phyloP scores from a whole-genome alignment of 1,140 invertebrate species.

The Drosophila obscura region DNA sequence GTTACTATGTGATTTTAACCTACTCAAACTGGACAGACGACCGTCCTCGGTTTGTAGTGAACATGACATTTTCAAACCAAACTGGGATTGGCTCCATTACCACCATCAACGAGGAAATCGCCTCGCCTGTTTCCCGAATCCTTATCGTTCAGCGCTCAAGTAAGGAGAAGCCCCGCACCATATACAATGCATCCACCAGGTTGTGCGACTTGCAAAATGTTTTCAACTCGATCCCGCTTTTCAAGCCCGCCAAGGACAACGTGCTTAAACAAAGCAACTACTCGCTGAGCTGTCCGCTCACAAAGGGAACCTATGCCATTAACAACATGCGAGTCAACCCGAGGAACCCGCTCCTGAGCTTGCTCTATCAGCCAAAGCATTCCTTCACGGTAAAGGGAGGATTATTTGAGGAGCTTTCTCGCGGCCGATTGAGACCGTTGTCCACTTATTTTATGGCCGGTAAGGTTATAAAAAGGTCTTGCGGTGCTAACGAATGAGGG shows the following conservation, averaged over 20 bases:
- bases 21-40: constrained; percentile 69
- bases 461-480: constrained; percentile 50
- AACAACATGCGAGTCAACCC: constrained; percentile 63
- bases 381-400: constrained; percentile 47
- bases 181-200: constrained; percentile 67
- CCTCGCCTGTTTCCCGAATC: constrained; percentile 46
- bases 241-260: constrained; percentile 64
- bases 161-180: constrained; percentile 38
- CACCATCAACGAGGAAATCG: constrained; percentile 60
- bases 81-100: constrained; percentile 55
- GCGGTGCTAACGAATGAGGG: constrained; percentile 41
- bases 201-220: constrained; percentile 56
- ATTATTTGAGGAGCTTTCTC: constrained; percentile 45
- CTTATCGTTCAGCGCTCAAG: constrained; percentile 41
- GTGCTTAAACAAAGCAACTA: constrained; percentile 68
- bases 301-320: constrained; percentile 64
- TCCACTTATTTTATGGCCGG: constrained; percentile 56
- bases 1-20: constrained; percentile 48
- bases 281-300: constrained; percentile 61
- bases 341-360: constrained; percentile 55
- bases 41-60: constrained; percentile 60
- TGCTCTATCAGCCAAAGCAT: constrained; percentile 59
- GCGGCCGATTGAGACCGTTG: constrained; percentile 19
- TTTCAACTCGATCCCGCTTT: constrained; percentile 64
- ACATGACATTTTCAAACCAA: constrained; percentile 69